Percentiles rank a stretch among this genome's conserved stretches.
phyloP scores from a whole-genome alignment of 1,140 invertebrate species.

The Drosophila pallidifrons region DNA sequence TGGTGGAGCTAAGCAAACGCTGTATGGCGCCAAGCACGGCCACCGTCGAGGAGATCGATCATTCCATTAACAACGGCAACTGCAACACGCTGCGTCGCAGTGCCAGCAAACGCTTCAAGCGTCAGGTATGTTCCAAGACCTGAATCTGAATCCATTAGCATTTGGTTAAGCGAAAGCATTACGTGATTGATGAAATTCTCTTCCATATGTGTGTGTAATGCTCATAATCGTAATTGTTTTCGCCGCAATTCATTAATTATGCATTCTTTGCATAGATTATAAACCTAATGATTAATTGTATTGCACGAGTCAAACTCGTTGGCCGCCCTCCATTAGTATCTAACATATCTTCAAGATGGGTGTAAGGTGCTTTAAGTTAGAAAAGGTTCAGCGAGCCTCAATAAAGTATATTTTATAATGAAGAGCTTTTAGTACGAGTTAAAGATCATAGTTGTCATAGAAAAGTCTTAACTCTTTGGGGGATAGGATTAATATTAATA shows the following conservation, averaged over 20 bases:
- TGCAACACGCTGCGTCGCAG: conserved; percentile 92
- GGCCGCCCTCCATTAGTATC: neutral
- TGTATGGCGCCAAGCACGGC: conserved; percentile 85
- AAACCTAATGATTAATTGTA: conserved; percentile 17
- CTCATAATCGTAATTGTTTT: conserved; percentile 14
- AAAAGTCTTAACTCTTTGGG: neutral
- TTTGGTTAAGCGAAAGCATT: neutral
- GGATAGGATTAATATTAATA: neutral
- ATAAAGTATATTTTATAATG: neutral
- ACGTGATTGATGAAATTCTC: conserved; percentile 51
- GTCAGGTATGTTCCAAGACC: conserved; percentile 84
- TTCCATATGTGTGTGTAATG: neutral
- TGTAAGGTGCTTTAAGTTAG: neutral
- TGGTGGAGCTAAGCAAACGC: conserved; percentile 93
- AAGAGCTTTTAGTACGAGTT: neutral
- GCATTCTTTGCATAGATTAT: conserved; percentile 5
- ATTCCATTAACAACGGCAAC: conserved; percentile 76
- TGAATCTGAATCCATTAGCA: conserved; percentile 26
- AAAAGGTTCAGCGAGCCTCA: neutral
- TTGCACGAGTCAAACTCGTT: conserved; percentile 8
- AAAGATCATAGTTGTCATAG: neutral
- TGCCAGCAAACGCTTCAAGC: conserved; percentile 90
- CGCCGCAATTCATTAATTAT: conserved; percentile 35
- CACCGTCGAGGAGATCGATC: conserved; percentile 76
- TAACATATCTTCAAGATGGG: neutral